Percentiles rank a stretch among this genome's conserved stretches.
phyloP scores from a whole-genome alignment of 1,140 invertebrate genomes.

The Caenorhabditis brenneri region DNA sequence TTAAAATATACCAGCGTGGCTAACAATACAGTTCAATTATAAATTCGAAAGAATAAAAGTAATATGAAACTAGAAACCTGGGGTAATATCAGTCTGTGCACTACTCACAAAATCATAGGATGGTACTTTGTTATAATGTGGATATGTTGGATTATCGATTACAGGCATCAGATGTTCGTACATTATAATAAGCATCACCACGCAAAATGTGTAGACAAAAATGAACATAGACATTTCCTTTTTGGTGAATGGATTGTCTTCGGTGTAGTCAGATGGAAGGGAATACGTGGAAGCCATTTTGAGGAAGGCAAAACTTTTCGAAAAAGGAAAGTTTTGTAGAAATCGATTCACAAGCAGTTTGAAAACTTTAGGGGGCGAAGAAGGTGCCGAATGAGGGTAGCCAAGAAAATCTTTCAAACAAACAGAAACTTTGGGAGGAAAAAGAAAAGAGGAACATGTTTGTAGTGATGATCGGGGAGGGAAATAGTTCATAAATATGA shows the following conservation, averaged over 20 bases:
- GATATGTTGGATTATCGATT: constrained; percentile 12
- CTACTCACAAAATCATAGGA: not conserved
- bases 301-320: not conserved
- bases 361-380: not conserved
- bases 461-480: not conserved
- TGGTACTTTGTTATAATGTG: constrained; percentile 6
- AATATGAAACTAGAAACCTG: not conserved
- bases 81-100: not conserved
- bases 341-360: not conserved
- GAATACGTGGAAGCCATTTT: not conserved
- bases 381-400: not conserved
- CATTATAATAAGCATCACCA: not conserved
- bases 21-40: not conserved
- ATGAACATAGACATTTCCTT: constrained; percentile 8
- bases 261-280: not conserved
- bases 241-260: constrained; percentile 26
- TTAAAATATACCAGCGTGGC: not conserved
- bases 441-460: not conserved
- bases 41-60: not conserved
- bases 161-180: constrained; percentile 8
- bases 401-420: not conserved
- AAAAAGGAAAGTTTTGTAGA: not conserved
- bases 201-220: constrained; percentile 3
- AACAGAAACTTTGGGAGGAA: not conserved
- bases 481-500: not conserved